A percentile compares a stretch with the other conserved stretches of the same genome.
These are phyloP conservation scores for Andrena dorsata DNA, from an alignment of 2,888 invertebrate genomes.

Conservation along the genomic window DNA sequence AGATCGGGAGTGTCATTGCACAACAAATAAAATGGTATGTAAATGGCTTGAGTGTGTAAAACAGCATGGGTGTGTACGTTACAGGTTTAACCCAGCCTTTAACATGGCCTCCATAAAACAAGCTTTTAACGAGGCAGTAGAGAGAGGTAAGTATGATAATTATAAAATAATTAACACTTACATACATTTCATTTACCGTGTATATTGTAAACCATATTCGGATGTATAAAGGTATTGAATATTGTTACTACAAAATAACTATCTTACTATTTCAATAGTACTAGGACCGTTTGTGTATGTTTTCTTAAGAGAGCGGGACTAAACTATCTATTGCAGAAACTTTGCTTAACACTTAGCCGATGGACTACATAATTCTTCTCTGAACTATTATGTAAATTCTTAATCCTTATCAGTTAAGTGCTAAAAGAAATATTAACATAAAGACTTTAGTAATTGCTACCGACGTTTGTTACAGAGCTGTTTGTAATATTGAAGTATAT, in stretches of 20 bases:
- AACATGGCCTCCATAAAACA: slow-evolving; percentile 97
- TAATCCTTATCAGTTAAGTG: neutral
- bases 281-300: neutral
- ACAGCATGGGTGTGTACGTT: slow-evolving; percentile 84
- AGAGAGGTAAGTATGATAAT: slow-evolving; percentile 90
- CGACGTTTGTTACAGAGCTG: neutral
- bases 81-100: slow-evolving; percentile 96
- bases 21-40: slow-evolving; percentile 60
- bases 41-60: slow-evolving; percentile 72
- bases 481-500: neutral
- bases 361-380: neutral
- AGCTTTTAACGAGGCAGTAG: slow-evolving; percentile 97
- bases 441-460: neutral
- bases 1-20: slow-evolving; percentile 73
- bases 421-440: neutral
- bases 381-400: neutral
- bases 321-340: too few relatives aligned
- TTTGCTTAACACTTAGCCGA: too few relatives aligned
- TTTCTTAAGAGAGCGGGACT: neutral
- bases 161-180: slow-evolving; percentile 27
- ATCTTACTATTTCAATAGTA: neutral
- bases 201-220: slow-evolving; percentile 10
- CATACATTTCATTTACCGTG: slow-evolving; percentile 18
- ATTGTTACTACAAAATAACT: neutral
- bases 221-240: neutral